Evolutionary conservation across 92 coral and sea anemone species (phyloP).

Genomic region (Meandrina meandrites): DNA sequence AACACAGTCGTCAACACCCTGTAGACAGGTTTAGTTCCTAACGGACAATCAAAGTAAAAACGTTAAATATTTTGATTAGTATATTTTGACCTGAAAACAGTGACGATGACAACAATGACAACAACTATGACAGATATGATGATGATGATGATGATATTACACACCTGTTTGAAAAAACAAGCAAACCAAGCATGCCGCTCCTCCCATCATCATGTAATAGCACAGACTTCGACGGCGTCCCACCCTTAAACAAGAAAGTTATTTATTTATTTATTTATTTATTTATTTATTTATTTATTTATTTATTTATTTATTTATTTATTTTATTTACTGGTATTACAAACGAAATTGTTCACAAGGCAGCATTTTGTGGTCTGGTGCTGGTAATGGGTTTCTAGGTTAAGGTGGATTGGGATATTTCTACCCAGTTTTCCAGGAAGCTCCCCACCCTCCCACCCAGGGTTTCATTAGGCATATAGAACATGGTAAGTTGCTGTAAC

Average conservation of each 20-base stretch:
- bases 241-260: constrained; percentile 54
- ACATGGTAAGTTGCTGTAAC: too few relatives aligned
- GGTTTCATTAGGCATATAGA: too few relatives aligned
- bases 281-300: too few relatives aligned
- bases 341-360: too few relatives aligned
- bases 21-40: constrained; percentile 61
- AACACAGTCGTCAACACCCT: constrained; percentile 74
- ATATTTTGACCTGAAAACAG: not conserved
- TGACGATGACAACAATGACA: not conserved
- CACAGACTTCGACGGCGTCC: constrained; percentile 87
- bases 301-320: too few relatives aligned
- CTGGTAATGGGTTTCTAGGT: too few relatives aligned
- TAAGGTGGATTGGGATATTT: too few relatives aligned
- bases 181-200: constrained; percentile 83
- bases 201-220: constrained; percentile 87
- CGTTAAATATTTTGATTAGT: not conserved
- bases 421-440: too few relatives aligned
- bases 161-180: constrained; percentile 91
- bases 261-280: too few relatives aligned
- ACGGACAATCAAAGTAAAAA: not conserved
- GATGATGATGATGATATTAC: not conserved
- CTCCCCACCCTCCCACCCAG: too few relatives aligned
- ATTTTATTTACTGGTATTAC: too few relatives aligned
- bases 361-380: too few relatives aligned
- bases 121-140: not conserved